These are phyloP conservation scores for Bradypodion pumilum DNA, from an alignment of 2,797 vertebrate genomes.

Conservation along the genomic window DNA sequence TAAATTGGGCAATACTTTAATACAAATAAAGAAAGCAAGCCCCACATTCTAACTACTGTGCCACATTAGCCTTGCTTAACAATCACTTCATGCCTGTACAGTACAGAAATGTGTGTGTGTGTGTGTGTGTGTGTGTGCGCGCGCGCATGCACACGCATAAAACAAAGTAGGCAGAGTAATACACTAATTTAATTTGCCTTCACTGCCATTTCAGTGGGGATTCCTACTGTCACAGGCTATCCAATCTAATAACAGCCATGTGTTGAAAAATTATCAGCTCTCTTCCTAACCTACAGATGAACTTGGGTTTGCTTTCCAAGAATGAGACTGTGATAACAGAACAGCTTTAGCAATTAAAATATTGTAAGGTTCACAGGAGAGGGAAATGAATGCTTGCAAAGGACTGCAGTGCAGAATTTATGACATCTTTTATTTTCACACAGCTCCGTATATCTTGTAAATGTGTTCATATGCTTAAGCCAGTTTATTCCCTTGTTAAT, in stretches of 20 bases:
- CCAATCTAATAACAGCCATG: conserved; percentile 40
- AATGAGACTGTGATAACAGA: conserved; percentile 28
- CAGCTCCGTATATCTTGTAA: conserved; percentile 53
- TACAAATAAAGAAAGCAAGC: too few relatives aligned
- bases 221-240: conserved; percentile 28
- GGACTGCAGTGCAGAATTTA: conserved; percentile 57
- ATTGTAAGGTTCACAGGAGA: conserved; percentile 36
- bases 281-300: conserved; percentile 54
- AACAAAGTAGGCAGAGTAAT: conserved; percentile 47
- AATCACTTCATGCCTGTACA: background rate
- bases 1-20: too few relatives aligned
- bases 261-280: conserved; percentile 52
- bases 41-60: background rate
- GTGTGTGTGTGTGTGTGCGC: background rate
- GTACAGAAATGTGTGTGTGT: conserved; percentile 34
- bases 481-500: conserved; percentile 61
- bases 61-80: background rate
- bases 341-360: conserved; percentile 44
- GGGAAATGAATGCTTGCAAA: conserved; percentile 53
- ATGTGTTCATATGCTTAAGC: conserved; percentile 57
- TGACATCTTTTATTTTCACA: conserved; percentile 57
- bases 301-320: conserved; percentile 39
- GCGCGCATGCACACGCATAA: background rate
- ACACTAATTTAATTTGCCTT: conserved; percentile 54
- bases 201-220: background rate